Percentiles rank a stretch among this genome's conserved stretches.
Conservation (phyloP, 2,888 invertebrate genomes). For the Leistus spinibarbis region DNA sequence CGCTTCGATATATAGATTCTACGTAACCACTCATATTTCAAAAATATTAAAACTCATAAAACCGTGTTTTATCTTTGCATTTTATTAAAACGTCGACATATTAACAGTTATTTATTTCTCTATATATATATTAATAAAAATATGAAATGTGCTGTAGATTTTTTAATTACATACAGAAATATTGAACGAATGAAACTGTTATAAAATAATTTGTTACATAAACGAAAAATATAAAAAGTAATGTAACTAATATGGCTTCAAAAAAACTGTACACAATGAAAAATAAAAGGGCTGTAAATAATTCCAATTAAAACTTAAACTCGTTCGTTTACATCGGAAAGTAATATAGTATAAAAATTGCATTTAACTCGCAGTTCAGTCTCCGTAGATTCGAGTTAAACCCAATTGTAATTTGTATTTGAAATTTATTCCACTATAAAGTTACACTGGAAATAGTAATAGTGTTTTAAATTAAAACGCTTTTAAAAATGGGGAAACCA, state of each 20-base stretch:
- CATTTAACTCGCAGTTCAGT: slow-evolving; percentile 28
- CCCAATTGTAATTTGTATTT: slow-evolving; percentile 22
- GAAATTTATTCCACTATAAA: slow-evolving; percentile 8
- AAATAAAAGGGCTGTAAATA: slow-evolving; percentile 22
- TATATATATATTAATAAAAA: too few species aligned
- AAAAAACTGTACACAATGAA: not conserved
- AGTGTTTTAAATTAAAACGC: not conserved
- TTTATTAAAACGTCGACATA: too few species aligned
- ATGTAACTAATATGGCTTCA: too few species aligned
- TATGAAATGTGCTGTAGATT: too few species aligned
- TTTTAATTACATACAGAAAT: too few species aligned
- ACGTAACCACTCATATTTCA: too few species aligned
- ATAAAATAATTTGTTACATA: too few species aligned
- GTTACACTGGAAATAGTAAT: not conserved
- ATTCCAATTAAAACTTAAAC: slow-evolving; percentile 34
- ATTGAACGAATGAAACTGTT: too few species aligned
- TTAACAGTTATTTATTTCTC: too few species aligned
- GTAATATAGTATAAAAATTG: slow-evolving; percentile 33
- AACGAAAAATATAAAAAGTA: not conserved
- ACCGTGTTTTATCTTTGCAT: too few species aligned
- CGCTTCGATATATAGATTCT: too few species aligned
- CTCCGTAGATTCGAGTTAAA: slow-evolving; percentile 10
- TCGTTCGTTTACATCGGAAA: slow-evolving; percentile 2
- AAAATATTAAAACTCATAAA: too few species aligned
- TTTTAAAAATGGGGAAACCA: not conserved